Evolutionary conservation across 2,888 invertebrate species (phyloP), one percentile per base, ranked within the genome.

Genomic region (Parnassius smintheus): DNA sequence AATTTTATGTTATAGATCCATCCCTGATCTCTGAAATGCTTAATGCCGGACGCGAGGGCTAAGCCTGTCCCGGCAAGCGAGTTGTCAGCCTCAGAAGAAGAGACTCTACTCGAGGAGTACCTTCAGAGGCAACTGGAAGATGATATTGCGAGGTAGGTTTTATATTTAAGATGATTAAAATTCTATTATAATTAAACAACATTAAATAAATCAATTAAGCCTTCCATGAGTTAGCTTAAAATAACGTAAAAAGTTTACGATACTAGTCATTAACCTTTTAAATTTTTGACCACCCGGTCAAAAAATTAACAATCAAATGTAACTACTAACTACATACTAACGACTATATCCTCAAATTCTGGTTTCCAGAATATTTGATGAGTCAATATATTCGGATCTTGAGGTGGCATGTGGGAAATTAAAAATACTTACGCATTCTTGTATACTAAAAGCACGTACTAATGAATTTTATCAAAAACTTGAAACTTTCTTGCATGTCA

Each of bases 351-450:
- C 46, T 2, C 25, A 56, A 53, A 41, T 53, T 58, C 25, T 74
- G 81, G 78, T 77, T 92, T 91, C 64, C 91, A 93, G 93, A 91
- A 93, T 94, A 81, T 93, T 93, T 85, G 92, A 92, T 76, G 93
- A 93, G 78, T 93, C 93, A 71, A 88, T 93, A 72, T 92, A 93
- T 83, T 91, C 92, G 74, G 94, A 94, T 84, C 84, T 94, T 80
- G 93, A 93, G 82, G 88, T 94, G 81, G 88, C 91, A 76, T 91
- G 93, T 79, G 93, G 92, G 74, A 91, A 89, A 86, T 82, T 91
- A 78, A 87, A 93, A 83, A 86, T 94, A 83, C 83, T 88, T 80
- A 92, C 93, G 70, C 93, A 94, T 84, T 87, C 91, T 80, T 93
- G 93, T 80, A 92, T 94, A 73, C 78, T 94, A 76, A 92, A 88